These are phyloP conservation scores for Enteromius fasciolatus DNA, from an alignment of 2,797 vertebrate species.

Conservation along the genomic window DNA sequence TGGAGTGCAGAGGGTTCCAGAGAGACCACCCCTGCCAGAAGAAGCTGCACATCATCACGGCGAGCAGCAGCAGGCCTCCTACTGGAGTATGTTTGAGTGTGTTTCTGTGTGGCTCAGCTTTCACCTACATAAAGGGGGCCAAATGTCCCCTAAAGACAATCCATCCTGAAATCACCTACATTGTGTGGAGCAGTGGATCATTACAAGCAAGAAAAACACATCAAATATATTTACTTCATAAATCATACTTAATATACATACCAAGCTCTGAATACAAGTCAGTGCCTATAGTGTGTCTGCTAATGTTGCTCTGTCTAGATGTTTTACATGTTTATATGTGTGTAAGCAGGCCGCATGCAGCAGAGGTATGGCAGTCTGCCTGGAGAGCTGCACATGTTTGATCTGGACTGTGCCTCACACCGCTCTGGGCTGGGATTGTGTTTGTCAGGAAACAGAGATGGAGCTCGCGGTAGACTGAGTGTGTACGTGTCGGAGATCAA, in stretches of 20 bases:
- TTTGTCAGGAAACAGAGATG: conserved; percentile 87
- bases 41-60: conserved; percentile 59
- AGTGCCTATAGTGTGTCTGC: not conserved
- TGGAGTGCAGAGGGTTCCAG: conserved; percentile 57
- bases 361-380: conserved; percentile 87
- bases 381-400: conserved; percentile 88
- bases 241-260: not conserved
- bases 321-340: conserved; percentile 35
- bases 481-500: conserved; percentile 89
- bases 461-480: conserved; percentile 84
- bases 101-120: conserved; percentile 3
- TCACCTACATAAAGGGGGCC: not conserved
- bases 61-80: conserved; percentile 43
- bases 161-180: conserved; percentile 2
- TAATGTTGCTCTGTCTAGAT: conserved; percentile 19
- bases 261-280: not conserved
- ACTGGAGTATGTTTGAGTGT: conserved; percentile 54
- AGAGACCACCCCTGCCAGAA: conserved; percentile 47
- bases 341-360: conserved; percentile 77
- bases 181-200: not conserved
- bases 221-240: not conserved
- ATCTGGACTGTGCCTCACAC: conserved; percentile 87
- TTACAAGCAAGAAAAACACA: not conserved
- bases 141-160: not conserved
- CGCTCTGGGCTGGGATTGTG: conserved; percentile 88